phyloP scores from a whole-genome alignment of 2,888 invertebrate genomes.

The Aspidiotus destructor region DNA sequence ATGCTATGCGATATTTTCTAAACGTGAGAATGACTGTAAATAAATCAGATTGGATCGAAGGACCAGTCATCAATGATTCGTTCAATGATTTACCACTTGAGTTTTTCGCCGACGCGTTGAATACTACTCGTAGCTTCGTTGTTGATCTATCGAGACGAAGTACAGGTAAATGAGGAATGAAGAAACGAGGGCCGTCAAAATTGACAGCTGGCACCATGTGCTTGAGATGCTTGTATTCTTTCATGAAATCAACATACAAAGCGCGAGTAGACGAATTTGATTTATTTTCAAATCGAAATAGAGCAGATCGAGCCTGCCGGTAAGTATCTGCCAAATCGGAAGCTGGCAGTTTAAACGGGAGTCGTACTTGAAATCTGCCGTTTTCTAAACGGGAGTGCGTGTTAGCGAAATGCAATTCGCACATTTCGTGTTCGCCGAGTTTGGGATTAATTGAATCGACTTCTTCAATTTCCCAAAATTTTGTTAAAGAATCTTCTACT shows the following conservation, averaged over 20 bases:
- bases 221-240: constrained; percentile 1
- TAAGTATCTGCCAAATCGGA: constrained; percentile 5
- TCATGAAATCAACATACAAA: constrained; percentile 22
- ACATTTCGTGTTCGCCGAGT: background rate
- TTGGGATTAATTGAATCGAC: background rate
- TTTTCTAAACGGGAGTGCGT: constrained; percentile 6
- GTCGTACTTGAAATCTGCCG: constrained; percentile 20
- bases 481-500: constrained; percentile 8
- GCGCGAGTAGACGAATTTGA: background rate
- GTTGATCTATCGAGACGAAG: constrained; percentile 31
- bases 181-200: constrained; percentile 16
- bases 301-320: background rate
- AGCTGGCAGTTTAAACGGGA: constrained; percentile 1
- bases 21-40: constrained; percentile 39
- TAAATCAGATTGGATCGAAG: constrained; percentile 39
- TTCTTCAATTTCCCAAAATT: constrained; percentile 31
- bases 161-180: constrained; percentile 38
- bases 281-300: background rate
- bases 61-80: constrained; percentile 39
- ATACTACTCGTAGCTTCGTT: constrained; percentile 38
- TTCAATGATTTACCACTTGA: constrained; percentile 39
- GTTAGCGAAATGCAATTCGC: constrained; percentile 1
- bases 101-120: constrained; percentile 36
- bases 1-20: constrained; percentile 37
- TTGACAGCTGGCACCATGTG: constrained; percentile 12